Percentiles rank a stretch among this genome's conserved stretches.
These are phyloP conservation scores for Hypocryptadius cinnamomeus DNA, from an alignment of 2,113 vertebrate species.

Conservation along the genomic window DNA sequence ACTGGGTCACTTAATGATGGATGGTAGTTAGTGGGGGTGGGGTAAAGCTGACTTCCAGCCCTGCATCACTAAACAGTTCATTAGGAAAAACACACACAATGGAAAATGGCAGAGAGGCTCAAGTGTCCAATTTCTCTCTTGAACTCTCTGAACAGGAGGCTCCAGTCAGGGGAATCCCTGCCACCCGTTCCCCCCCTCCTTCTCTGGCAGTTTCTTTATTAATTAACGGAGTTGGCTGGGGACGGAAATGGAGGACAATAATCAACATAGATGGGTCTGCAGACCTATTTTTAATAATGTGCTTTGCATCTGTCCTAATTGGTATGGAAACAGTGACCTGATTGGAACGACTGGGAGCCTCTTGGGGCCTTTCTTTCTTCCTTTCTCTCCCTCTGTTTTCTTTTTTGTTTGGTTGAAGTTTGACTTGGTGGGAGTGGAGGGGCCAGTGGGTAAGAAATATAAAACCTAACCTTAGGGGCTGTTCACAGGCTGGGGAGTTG, in stretches of 20 bases:
- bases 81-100: constrained; percentile 67
- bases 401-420: constrained; percentile 62
- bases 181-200: constrained; percentile 58
- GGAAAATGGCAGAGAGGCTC: constrained; percentile 63
- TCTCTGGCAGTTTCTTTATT: constrained; percentile 65
- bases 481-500: background rate
- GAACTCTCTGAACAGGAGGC: constrained; percentile 67
- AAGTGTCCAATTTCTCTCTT: constrained; percentile 71
- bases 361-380: constrained; percentile 62
- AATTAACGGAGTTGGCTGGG: constrained; percentile 72
- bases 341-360: constrained; percentile 67
- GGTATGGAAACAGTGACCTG: constrained; percentile 72
- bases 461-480: constrained; percentile 51
- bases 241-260: constrained; percentile 70
- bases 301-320: constrained; percentile 72
- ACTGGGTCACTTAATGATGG: constrained; percentile 63
- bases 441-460: constrained; percentile 50
- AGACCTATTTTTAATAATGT: constrained; percentile 73
- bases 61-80: constrained; percentile 66
- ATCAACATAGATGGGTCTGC: constrained; percentile 68
- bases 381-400: constrained; percentile 57
- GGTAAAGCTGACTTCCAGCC: constrained; percentile 68
- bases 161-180: constrained; percentile 66
- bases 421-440: constrained; percentile 64
- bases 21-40: constrained; percentile 56